These are phyloP conservation scores for Zeuzera pyrina DNA, from an alignment of 2,888 invertebrate species.

Conservation along the genomic window DNA sequence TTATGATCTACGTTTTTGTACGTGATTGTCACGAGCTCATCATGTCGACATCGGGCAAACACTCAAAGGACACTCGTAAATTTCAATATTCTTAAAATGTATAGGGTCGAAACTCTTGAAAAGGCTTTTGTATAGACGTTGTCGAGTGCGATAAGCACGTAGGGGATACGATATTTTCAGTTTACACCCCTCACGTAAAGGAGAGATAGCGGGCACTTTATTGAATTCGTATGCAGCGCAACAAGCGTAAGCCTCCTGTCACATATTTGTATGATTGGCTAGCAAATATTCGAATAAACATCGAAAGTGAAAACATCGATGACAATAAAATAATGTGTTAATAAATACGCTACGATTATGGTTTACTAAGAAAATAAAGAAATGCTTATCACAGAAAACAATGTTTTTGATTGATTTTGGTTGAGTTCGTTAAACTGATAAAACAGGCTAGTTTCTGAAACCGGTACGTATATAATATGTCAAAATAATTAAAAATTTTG, in stretches of 20 bases:
- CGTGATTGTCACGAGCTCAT: conserved; percentile 25
- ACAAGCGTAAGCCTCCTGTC: conserved; percentile 10
- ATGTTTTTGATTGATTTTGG: too few relatives aligned
- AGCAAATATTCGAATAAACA: background rate
- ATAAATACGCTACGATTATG: background rate
- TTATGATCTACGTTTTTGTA: conserved; percentile 18
- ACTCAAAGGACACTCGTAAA: conserved; percentile 46
- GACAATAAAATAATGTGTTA: background rate
- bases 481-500: too few relatives aligned
- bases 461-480: too few relatives aligned
- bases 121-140: conserved; percentile 41
- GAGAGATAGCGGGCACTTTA: conserved; percentile 33
- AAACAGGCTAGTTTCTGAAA: too few relatives aligned
- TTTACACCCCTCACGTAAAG: conserved; percentile 26
- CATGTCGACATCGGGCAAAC: conserved; percentile 27
- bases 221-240: conserved; percentile 33
- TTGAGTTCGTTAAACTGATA: too few relatives aligned
- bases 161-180: conserved; percentile 39
- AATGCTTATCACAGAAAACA: background rate
- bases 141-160: conserved; percentile 48
- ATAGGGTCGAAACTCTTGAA: conserved; percentile 44
- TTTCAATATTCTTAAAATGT: conserved; percentile 50
- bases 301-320: background rate
- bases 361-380: background rate
- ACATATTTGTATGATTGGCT: background rate